Evolutionary conservation across 2,113 vertebrate species (phyloP).

Genomic region (Elachura formosa): DNA sequence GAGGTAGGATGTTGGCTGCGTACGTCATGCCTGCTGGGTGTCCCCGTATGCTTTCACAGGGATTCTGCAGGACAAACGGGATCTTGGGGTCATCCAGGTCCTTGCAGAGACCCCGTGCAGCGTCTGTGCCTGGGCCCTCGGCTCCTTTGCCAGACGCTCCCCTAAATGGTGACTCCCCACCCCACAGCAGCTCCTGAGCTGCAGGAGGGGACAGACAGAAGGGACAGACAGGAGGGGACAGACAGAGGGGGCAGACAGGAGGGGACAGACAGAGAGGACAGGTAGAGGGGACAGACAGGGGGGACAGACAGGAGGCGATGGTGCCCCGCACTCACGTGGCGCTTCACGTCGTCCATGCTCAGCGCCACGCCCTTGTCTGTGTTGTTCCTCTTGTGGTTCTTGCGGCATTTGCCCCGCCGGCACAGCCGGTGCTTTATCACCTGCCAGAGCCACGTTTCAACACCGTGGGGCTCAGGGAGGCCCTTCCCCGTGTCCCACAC

Average conservation of each 20-base stretch:
- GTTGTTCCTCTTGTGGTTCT: constrained; percentile 91
- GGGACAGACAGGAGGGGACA: neutral
- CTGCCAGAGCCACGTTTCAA: constrained; percentile 55
- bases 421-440: constrained; percentile 94
- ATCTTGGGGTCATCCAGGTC: neutral
- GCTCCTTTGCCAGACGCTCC: neutral
- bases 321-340: constrained; percentile 81
- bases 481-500: fast-evolving
- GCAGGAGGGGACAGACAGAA: neutral
- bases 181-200: fast-evolving
- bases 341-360: constrained; percentile 96
- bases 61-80: constrained; percentile 70
- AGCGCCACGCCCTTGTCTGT: constrained; percentile 91
- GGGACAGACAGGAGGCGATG: neutral
- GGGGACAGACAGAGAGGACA: no score
- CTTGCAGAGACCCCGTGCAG: fast-evolving
- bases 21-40: constrained; percentile 90
- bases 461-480: fast-evolving
- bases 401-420: constrained; percentile 82
- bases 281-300: neutral
- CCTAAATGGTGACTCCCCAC: fast-evolving
- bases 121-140: neutral
- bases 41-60: constrained; percentile 90
- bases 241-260: no score
- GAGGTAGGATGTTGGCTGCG: constrained; percentile 98